Conservation (phyloP, 2,797 vertebrate species). For the Tokudaia tokunoshimensis region DNA sequence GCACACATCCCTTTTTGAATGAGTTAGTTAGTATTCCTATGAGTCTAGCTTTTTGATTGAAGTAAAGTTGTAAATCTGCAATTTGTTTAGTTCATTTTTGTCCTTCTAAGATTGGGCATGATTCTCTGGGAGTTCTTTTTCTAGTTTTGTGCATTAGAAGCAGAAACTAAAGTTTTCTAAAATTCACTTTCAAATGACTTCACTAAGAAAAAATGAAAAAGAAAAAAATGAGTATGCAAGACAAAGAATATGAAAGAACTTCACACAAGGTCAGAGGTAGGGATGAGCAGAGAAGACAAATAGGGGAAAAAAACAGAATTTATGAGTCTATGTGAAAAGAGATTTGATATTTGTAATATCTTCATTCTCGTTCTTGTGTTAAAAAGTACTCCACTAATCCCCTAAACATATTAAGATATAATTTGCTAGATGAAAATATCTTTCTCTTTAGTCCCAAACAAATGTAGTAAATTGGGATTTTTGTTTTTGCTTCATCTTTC, state of each 20-base stretch:
- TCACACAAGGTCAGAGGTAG: neutral
- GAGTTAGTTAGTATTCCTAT: neutral
- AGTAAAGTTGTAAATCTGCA: neutral
- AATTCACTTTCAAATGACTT: constrained; percentile 17
- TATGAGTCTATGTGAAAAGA: neutral
- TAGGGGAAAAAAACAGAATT: neutral
- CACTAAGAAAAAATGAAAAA: neutral
- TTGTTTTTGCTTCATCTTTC: neutral
- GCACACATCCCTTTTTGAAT: neutral
- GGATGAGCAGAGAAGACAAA: neutral
- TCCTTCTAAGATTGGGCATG: neutral
- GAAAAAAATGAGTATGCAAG: neutral
- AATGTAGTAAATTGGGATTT: neutral
- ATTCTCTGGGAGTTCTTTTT: neutral
- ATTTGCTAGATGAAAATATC: neutral
- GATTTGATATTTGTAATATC: neutral
- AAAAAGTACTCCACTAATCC: neutral
- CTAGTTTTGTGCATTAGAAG: neutral
- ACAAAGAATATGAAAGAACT: neutral
- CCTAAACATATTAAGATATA: neutral
- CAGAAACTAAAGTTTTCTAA: neutral
- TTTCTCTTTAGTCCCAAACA: neutral
- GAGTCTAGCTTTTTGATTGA: neutral
- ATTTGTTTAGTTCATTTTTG: neutral
- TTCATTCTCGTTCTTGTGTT: neutral